phyloP scores from a whole-genome alignment of 2,888 invertebrate genomes.

The Agrochola circellaris region DNA sequence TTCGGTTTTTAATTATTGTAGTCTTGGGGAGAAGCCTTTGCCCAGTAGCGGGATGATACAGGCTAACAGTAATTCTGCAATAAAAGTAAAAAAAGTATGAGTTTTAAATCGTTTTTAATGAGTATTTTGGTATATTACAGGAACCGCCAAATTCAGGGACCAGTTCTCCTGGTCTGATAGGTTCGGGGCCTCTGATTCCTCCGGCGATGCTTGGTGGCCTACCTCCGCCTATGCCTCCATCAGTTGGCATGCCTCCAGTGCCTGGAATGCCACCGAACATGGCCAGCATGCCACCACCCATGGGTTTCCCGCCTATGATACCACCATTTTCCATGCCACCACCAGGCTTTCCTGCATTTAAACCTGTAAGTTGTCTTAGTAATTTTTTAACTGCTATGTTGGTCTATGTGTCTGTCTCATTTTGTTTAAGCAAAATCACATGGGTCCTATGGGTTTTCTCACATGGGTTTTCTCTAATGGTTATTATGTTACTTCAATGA shows the following conservation, averaged over 20 bases:
- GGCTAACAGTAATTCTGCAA: neutral
- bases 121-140: conserved; percentile 66
- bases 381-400: neutral
- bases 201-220: conserved; percentile 86
- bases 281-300: conserved; percentile 85
- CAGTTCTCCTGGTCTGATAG: conserved; percentile 83
- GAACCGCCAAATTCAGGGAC: conserved; percentile 83
- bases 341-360: conserved; percentile 92
- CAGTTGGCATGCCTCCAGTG: conserved; percentile 89
- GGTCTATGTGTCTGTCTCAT: rapidly evolving
- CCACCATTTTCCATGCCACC: conserved; percentile 95
- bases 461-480: no score
- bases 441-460: no score
- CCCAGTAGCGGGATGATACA: neutral
- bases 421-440: neutral
- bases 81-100: no score
- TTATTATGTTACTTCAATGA: no score
- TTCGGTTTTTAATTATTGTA: neutral
- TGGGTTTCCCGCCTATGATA: conserved; percentile 92
- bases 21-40: neutral
- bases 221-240: conserved; percentile 88
- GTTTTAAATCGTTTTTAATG: neutral
- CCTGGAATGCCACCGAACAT: conserved; percentile 86
- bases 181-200: conserved; percentile 79
- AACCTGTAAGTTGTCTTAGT: conserved; percentile 74